phyloP scores from a whole-genome alignment of 1,140 invertebrate species.

The Batillaria attramentaria region DNA sequence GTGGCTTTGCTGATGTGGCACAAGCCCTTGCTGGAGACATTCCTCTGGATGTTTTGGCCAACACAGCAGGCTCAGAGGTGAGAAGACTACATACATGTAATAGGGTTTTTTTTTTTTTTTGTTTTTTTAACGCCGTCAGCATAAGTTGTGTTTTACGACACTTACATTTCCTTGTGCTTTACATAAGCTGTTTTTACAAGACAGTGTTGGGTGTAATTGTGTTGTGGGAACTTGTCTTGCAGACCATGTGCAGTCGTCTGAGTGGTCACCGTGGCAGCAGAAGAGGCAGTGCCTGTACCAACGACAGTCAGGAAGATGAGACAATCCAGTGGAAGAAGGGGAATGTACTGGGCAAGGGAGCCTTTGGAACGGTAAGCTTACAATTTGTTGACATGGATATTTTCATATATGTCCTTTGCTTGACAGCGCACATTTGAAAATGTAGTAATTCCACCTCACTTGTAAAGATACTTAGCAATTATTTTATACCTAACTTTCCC shows the following conservation, averaged over 20 bases:
- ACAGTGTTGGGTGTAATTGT: background rate
- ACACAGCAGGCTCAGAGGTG: slow-evolving; percentile 22
- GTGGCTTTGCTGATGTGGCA: slow-evolving; percentile 12
- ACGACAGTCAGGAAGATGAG: slow-evolving; percentile 51
- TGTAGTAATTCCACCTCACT: too few species aligned
- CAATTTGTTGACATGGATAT: too few species aligned
- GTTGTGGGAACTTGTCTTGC: background rate
- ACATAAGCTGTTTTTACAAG: background rate
- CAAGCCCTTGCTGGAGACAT: slow-evolving; percentile 24
- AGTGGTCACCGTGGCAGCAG: slow-evolving; percentile 35
- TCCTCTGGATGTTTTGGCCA: background rate
- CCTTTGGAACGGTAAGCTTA: slow-evolving; percentile 70
- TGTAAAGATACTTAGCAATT: too few species aligned
- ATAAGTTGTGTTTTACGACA: background rate
- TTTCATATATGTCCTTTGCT: too few species aligned
- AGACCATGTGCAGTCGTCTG: slow-evolving; percentile 36
- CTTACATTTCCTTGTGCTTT: background rate
- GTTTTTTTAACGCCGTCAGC: too few species aligned
- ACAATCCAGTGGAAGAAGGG: slow-evolving; percentile 71
- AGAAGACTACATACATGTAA: too few species aligned
- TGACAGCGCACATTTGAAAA: too few species aligned
- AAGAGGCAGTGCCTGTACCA: slow-evolving; percentile 56
- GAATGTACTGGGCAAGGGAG: slow-evolving; percentile 69
- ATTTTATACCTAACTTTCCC: too few species aligned
- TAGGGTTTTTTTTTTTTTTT: too few species aligned